Percentiles rank a stretch among this genome's conserved stretches.
Conservation (phyloP, 2,797 vertebrate species). For the Typhlichthys eigenmanni region DNA sequence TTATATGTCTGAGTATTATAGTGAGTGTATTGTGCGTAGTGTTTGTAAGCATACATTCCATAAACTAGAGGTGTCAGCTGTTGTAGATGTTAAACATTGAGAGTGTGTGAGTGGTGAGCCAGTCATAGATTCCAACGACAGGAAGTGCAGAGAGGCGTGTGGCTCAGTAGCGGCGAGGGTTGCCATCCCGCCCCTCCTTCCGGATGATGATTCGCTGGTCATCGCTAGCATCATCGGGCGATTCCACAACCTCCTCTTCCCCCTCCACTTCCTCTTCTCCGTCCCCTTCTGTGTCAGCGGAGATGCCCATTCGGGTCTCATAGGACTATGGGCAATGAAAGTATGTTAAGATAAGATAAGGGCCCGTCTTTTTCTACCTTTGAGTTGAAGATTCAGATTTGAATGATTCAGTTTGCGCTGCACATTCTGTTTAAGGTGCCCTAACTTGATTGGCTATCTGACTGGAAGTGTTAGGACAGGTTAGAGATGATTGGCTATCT, state of each 20-base stretch:
- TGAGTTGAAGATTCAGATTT: no score
- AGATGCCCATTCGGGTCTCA: slow-evolving; percentile 79
- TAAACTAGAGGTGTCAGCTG: slow-evolving; percentile 77
- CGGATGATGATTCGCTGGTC: slow-evolving; percentile 88
- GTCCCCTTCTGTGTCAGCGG: slow-evolving; percentile 74
- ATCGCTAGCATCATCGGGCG: slow-evolving; percentile 80
- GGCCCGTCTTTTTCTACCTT: no score
- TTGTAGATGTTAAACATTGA: slow-evolving; percentile 72
- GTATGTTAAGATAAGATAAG: background rate
- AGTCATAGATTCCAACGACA: slow-evolving; percentile 63
- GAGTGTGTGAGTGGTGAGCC: slow-evolving; percentile 64
- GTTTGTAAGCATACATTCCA: slow-evolving; percentile 83
- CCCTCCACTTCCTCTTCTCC: slow-evolving; percentile 84
- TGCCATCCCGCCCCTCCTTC: slow-evolving; percentile 78
- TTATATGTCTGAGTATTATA: slow-evolving; percentile 61
- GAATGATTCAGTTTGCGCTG: no score
- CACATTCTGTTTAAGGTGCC: no score
- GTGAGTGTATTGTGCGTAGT: slow-evolving; percentile 72
- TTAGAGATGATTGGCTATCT: no score
- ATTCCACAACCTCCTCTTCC: slow-evolving; percentile 86
- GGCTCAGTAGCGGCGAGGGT: slow-evolving; percentile 84
- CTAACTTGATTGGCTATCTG: no score
- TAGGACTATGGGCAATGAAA: slow-evolving; percentile 66
- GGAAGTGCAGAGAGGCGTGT: slow-evolving; percentile 57
- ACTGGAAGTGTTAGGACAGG: no score